phyloP scores from a whole-genome alignment of 1,140 invertebrate species.

The Drosophila athabasca region DNA sequence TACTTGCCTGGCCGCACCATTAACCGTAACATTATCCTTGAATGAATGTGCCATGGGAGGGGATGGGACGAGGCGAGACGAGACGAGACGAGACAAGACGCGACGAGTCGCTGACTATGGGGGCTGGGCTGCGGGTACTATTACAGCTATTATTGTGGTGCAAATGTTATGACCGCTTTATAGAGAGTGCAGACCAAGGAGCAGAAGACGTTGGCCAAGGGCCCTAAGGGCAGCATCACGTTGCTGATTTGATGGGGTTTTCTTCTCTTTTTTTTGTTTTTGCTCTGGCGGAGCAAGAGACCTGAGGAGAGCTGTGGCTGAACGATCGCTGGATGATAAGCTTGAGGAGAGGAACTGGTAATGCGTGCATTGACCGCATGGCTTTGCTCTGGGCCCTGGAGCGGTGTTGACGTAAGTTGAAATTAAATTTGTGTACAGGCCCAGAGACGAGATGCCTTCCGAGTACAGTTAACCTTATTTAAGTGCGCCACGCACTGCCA shows the following conservation, averaged over 20 bases:
- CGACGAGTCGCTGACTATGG: conserved; percentile 8
- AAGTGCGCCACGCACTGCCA: conserved; percentile 71
- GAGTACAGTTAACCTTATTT: conserved; percentile 79
- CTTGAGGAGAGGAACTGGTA: conserved; percentile 54
- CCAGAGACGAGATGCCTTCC: conserved; percentile 52
- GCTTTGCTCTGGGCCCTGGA: conserved; percentile 24
- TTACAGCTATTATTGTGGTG: conserved; percentile 77
- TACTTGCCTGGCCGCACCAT: conserved; percentile 52
- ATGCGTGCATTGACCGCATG: conserved; percentile 77
- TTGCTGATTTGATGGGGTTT: conserved; percentile 75
- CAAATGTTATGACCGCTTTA: conserved; percentile 69
- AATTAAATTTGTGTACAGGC: conserved; percentile 69
- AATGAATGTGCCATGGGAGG: conserved; percentile 51
- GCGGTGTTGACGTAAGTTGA: conserved; percentile 69
- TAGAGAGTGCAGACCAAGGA: conserved; percentile 27
- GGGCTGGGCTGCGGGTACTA: conserved; percentile 51
- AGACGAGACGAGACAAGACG: too few species aligned
- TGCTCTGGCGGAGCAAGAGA: conserved; percentile 7
- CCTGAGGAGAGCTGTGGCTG: conserved; percentile 6
- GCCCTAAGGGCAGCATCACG: conserved; percentile 74
- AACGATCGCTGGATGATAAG: conserved; percentile 43
- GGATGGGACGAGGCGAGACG: neutral
- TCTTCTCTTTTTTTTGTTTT: neutral
- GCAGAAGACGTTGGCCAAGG: conserved; percentile 1
- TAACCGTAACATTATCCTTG: conserved; percentile 74